phyloP scores from a whole-genome alignment of 2,113 vertebrate species.

The Rhinolophus sinicus region DNA sequence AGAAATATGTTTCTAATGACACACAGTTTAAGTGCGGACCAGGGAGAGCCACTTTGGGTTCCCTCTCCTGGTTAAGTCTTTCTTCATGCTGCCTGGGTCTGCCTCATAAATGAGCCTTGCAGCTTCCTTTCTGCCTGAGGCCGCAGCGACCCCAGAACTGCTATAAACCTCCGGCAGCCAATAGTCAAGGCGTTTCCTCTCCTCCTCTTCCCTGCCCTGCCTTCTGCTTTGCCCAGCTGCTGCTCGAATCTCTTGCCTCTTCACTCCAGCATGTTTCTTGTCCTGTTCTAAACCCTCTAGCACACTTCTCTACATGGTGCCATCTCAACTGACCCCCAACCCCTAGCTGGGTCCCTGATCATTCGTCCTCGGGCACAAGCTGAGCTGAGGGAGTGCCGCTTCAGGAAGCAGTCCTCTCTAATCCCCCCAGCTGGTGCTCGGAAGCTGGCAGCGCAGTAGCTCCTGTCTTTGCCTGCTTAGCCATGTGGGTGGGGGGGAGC shows the following conservation, averaged over 20 bases:
- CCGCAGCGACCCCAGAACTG: not conserved
- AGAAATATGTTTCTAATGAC: not conserved
- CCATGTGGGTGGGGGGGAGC: not conserved
- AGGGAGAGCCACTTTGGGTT: too few species aligned
- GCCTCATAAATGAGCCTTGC: not conserved
- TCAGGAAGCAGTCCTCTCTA: not conserved
- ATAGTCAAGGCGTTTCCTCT: not conserved
- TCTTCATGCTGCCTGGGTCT: not conserved
- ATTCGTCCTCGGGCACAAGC: not conserved
- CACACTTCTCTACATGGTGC: not conserved
- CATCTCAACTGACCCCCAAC: rapidly evolving
- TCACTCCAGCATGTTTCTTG: not conserved
- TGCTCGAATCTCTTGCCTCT: not conserved
- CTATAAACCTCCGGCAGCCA: not conserved
- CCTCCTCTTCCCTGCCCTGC: rapidly evolving
- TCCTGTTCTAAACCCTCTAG: not conserved
- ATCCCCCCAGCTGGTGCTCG: too few species aligned
- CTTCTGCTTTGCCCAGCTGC: too few species aligned
- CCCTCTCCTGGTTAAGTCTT: not conserved
- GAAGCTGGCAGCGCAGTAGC: not conserved
- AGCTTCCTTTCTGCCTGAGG: not conserved
- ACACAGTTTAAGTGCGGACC: not conserved
- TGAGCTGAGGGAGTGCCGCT: not conserved
- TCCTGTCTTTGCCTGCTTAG: not conserved
- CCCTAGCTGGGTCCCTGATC: rapidly evolving